Evolutionary conservation across 2,888 invertebrate genomes (phyloP).

Genomic region (Callinectes sapidus): DNA sequence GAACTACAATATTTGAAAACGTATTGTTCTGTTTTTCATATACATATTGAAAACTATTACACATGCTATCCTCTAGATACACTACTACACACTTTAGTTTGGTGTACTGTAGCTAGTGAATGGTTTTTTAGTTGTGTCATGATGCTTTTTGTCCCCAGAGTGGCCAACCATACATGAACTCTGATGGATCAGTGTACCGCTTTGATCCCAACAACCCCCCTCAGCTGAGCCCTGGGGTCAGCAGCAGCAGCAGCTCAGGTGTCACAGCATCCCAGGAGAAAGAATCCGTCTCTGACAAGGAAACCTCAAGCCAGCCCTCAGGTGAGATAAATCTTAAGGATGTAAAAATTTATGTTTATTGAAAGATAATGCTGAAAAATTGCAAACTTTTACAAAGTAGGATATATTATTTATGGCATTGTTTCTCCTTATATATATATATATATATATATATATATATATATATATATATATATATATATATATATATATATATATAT

Average conservation of each 20-base stretch:
- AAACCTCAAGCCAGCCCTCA: constrained; percentile 54
- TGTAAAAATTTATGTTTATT: background rate
- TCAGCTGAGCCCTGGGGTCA: constrained; percentile 56
- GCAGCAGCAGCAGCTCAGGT: constrained; percentile 38
- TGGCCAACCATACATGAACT: constrained; percentile 85
- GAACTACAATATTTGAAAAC: too few species aligned
- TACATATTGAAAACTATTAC: too few species aligned
- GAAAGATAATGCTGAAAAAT: background rate
- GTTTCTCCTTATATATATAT: background rate
- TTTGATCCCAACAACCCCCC: constrained; percentile 81
- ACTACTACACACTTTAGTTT: too few species aligned
- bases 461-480: background rate
- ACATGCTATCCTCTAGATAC: too few species aligned
- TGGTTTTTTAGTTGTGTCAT: constrained; percentile 33
- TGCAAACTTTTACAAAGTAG: background rate
- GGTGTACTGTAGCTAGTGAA: constrained; percentile 47
- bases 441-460: background rate
- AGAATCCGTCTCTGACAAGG: constrained; percentile 51
- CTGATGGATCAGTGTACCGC: constrained; percentile 86
- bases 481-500: background rate
- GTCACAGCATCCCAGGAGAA: constrained; percentile 42
- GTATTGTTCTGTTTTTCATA: too few species aligned
- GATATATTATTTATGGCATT: too few species aligned
- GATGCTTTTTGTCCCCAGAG: constrained; percentile 78
- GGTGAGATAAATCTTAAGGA: constrained; percentile 16